Evolutionary conservation across 2,888 invertebrate genomes (phyloP).

Genomic region (Eupithecia inturbata): DNA sequence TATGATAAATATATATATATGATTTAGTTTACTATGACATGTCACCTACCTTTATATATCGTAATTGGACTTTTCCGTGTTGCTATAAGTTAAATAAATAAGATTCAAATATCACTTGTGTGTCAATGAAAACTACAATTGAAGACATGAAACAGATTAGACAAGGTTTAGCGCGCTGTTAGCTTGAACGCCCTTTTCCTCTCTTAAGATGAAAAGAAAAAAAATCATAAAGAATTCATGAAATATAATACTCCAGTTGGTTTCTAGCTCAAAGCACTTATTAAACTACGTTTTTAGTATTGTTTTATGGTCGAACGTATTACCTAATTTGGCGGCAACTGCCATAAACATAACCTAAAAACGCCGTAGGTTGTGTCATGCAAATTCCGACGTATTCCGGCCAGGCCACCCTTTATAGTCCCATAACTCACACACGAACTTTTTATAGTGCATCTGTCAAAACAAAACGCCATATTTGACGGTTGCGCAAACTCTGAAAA

Average conservation of each 20-base stretch:
- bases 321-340: constrained; percentile 30
- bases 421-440: constrained; percentile 62
- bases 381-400: constrained; percentile 55
- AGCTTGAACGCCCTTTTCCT: neutral
- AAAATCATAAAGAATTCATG: neutral
- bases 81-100: neutral
- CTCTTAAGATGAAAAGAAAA: neutral
- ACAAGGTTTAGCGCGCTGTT: neutral
- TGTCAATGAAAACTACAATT: neutral
- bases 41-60: neutral
- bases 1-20: too few species aligned
- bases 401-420: constrained; percentile 55
- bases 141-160: neutral
- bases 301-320: constrained; percentile 22
- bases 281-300: neutral
- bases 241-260: neutral
- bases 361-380: constrained; percentile 44
- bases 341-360: constrained; percentile 34
- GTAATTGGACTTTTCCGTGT: neutral
- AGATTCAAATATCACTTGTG: neutral
- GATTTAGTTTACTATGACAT: neutral
- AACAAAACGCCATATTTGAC: constrained; percentile 56
- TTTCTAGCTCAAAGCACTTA: constrained; percentile 1
- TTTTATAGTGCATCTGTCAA: constrained; percentile 74
- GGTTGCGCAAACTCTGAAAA: constrained; percentile 54